These are phyloP conservation scores for Phataginus tricuspis DNA, from an alignment of 2,797 vertebrate genomes.

Conservation along the genomic window DNA sequence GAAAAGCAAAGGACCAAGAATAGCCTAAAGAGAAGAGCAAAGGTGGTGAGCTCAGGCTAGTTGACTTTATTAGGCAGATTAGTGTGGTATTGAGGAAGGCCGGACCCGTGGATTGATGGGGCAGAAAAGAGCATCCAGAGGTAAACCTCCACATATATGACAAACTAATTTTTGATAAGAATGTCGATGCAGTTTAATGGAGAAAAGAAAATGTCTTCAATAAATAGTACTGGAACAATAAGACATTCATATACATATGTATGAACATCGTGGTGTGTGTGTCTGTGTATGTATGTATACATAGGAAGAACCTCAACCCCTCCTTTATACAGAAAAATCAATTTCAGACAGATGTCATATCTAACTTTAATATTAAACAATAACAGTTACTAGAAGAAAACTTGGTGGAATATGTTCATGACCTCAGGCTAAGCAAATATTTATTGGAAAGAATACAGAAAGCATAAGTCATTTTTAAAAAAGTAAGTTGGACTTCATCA, in stretches of 20 bases:
- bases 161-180: not conserved
- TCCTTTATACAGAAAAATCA: not conserved
- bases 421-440: not conserved
- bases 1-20: not conserved
- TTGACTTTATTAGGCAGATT: not conserved
- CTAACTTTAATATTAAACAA: not conserved
- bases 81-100: not conserved
- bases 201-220: not conserved
- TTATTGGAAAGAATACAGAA: not conserved
- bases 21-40: not conserved
- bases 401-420: not conserved
- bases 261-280: not conserved
- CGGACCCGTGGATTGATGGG: not conserved
- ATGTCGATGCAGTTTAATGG: not conserved
- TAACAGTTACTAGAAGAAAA: not conserved
- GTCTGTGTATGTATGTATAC: not conserved
- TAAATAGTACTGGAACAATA: not conserved
- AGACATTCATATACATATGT: not conserved
- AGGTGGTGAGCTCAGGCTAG: not conserved
- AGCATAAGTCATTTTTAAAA: not conserved
- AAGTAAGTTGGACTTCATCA: not conserved
- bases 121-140: not conserved
- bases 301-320: not conserved
- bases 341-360: not conserved
- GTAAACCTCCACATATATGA: not conserved